These are phyloP conservation scores for Resseliella maxima DNA, from an alignment of 2,888 invertebrate species.

Conservation along the genomic window DNA sequence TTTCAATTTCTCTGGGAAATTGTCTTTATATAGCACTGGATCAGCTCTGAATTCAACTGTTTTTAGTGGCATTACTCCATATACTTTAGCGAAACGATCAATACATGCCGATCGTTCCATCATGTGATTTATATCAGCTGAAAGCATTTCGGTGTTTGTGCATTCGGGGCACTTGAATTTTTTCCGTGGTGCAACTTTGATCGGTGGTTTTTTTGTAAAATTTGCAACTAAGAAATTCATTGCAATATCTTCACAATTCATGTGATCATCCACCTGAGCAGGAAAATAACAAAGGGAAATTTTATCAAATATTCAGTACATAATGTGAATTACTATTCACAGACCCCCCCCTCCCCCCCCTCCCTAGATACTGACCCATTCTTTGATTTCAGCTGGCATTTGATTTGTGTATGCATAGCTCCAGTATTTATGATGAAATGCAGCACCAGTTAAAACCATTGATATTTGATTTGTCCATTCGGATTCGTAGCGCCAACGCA, in stretches of 20 bases:
- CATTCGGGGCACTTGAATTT: constrained; percentile 98
- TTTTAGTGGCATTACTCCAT: constrained; percentile 87
- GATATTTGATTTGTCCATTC: constrained; percentile 98
- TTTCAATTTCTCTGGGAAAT: constrained; percentile 86
- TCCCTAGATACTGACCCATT: too few relatives aligned
- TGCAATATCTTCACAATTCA: constrained; percentile 98
- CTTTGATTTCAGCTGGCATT: constrained; percentile 85
- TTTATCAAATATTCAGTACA: too few relatives aligned
- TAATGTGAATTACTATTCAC: too few relatives aligned
- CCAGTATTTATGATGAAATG: constrained; percentile 97
- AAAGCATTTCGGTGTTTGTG: constrained; percentile 92
- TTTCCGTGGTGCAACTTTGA: constrained; percentile 93
- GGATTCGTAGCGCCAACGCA: constrained; percentile 92
- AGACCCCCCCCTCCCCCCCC: too few relatives aligned
- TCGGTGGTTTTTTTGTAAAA: constrained; percentile 91
- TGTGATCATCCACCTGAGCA: constrained; percentile 93
- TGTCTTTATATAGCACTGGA: constrained; percentile 90
- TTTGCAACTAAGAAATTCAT: constrained; percentile 98
- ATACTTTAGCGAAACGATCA: constrained; percentile 80
- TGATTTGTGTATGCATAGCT: constrained; percentile 91
- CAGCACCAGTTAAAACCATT: constrained; percentile 96
- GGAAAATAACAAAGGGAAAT: too few relatives aligned
- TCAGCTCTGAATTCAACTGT: constrained; percentile 94
- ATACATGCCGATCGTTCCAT: constrained; percentile 91
- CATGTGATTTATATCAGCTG: constrained; percentile 93